phyloP scores from a whole-genome alignment of 2,888 invertebrate genomes.

The Rotaria magnacalcarata region DNA sequence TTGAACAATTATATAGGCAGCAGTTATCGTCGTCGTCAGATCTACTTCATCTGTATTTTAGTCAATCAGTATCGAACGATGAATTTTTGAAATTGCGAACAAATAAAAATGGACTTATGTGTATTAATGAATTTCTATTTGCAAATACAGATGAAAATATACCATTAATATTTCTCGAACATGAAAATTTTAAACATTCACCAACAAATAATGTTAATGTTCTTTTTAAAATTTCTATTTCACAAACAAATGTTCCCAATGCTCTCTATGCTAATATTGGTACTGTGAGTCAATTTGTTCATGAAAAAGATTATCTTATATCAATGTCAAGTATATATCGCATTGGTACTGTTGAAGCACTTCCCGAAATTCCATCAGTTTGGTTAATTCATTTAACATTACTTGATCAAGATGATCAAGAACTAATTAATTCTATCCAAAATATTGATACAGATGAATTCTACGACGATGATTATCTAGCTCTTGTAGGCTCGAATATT shows the following conservation, averaged over 20 bases:
- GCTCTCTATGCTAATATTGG: background rate
- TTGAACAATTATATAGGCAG: background rate
- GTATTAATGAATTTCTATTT: background rate
- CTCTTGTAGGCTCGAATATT: background rate
- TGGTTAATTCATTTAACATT: background rate
- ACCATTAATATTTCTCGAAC: background rate
- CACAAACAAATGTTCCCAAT: background rate
- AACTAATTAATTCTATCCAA: background rate
- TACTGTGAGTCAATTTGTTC: background rate
- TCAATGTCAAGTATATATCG: background rate
- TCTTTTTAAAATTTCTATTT: background rate
- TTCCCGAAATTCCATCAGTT: background rate
- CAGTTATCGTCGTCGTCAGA: background rate
- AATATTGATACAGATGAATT: background rate
- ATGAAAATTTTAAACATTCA: background rate
- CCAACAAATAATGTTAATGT: background rate
- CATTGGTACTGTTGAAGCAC: background rate
- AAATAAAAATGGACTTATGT: background rate
- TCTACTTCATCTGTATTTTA: background rate
- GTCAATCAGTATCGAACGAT: background rate
- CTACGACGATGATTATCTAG: background rate
- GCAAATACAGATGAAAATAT: background rate
- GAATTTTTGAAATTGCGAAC: background rate
- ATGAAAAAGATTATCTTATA: background rate
- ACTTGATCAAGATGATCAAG: background rate